A percentile compares a stretch with the other conserved stretches of the same genome.
Evolutionary conservation across 92 coral and sea anemone species (phyloP).

Genomic region (Blastomussa wellsi): DNA sequence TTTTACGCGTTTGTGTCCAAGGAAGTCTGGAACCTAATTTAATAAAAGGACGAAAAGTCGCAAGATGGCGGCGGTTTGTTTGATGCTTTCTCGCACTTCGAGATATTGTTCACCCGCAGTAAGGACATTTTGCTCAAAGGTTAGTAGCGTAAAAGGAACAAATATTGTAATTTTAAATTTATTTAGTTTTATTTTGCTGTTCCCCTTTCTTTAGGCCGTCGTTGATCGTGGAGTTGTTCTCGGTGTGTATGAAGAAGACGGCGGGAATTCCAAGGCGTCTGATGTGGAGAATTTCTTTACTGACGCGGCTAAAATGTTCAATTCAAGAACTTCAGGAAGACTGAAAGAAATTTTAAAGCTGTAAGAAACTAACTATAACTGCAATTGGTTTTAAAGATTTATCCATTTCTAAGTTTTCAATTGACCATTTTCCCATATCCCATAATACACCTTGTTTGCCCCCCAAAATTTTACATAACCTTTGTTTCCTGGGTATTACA

Average conservation of each 20-base stretch:
- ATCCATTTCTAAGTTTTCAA: background rate
- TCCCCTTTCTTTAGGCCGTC: slow-evolving; percentile 46
- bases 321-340: slow-evolving; percentile 78
- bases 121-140: slow-evolving; percentile 27
- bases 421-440: too few relatives aligned
- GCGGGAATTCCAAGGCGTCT: slow-evolving; percentile 1
- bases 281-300: slow-evolving; percentile 58
- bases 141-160: background rate
- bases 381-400: background rate
- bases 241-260: slow-evolving; percentile 65
- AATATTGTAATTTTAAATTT: background rate
- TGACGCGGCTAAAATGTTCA: slow-evolving; percentile 66
- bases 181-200: background rate
- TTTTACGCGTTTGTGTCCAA: background rate
- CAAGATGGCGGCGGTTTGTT: slow-evolving; percentile 16
- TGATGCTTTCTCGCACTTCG: background rate
- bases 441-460: too few relatives aligned
- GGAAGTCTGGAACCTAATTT: slow-evolving; percentile 2
- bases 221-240: slow-evolving; percentile 80
- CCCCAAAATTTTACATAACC: too few relatives aligned
- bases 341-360: slow-evolving; percentile 75
- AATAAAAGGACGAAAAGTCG: too few relatives aligned
- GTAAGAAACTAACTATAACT: slow-evolving; percentile 54
- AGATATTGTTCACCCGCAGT: background rate
- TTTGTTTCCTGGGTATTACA: too few relatives aligned